A percentile compares a stretch with the other conserved stretches of the same genome.
These are phyloP conservation scores for Gallinago media DNA, from an alignment of 2,113 vertebrate genomes.

Conservation along the genomic window DNA sequence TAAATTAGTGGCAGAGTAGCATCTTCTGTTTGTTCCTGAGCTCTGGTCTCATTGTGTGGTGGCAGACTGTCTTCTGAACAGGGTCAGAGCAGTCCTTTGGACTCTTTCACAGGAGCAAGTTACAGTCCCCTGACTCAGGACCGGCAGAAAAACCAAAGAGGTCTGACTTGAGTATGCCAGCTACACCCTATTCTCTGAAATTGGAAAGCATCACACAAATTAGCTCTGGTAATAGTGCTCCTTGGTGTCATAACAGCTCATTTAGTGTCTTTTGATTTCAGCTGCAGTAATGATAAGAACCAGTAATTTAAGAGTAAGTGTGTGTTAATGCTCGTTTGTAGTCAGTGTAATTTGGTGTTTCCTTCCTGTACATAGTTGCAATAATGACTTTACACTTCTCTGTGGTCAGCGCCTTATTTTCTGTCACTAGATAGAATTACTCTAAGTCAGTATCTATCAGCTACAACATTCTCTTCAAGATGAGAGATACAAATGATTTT, in stretches of 20 bases:
- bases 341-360: background rate
- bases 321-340: background rate
- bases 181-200: background rate
- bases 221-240: background rate
- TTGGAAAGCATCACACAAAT: background rate
- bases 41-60: background rate
- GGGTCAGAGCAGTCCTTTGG: background rate
- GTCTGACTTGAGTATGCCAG: fast-evolving
- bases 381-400: background rate
- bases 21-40: background rate
- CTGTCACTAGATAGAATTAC: background rate
- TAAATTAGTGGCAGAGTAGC: background rate
- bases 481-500: background rate
- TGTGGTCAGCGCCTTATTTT: background rate
- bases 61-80: background rate
- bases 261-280: background rate
- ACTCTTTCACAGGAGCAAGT: background rate
- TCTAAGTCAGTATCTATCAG: background rate
- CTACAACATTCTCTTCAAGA: background rate
- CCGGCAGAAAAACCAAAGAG: background rate
- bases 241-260: background rate
- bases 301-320: background rate
- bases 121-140: background rate
- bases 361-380: background rate
- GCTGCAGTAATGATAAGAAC: background rate